Evolutionary conservation across 2,888 invertebrate genomes (phyloP).

Genomic region (Dicyrtoma fusca): DNA sequence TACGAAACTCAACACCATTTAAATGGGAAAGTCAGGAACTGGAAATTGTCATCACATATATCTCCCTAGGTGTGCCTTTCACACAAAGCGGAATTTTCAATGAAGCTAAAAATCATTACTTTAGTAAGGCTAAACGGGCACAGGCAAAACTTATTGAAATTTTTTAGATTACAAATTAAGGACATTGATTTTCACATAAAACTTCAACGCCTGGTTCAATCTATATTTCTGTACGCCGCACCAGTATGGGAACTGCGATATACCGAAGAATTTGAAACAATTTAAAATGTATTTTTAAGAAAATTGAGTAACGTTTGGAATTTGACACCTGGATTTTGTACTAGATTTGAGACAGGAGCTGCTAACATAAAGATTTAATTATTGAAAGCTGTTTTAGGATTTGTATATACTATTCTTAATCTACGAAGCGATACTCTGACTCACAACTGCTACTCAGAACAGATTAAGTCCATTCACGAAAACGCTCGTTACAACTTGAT

Average conservation of each 20-base stretch:
- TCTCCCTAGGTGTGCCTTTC: too few relatives aligned
- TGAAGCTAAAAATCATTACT: not conserved
- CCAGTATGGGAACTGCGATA: too few relatives aligned
- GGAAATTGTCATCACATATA: too few relatives aligned
- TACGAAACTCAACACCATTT: not conserved
- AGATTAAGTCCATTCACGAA: too few relatives aligned
- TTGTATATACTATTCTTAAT: not conserved
- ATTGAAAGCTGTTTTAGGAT: not conserved
- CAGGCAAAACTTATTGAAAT: not conserved
- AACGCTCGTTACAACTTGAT: too few relatives aligned
- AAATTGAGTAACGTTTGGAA: not conserved
- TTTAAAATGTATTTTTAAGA: conserved; percentile 10
- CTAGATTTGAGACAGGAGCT: too few relatives aligned
- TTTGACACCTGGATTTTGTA: not conserved
- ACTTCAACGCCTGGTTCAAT: too few relatives aligned
- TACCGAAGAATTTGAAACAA: too few relatives aligned
- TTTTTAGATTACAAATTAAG: not conserved
- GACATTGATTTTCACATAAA: not conserved
- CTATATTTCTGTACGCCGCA: too few relatives aligned
- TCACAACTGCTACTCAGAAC: too few relatives aligned
- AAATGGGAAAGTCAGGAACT: not conserved
- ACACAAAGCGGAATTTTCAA: conserved; percentile 1
- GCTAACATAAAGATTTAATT: not conserved
- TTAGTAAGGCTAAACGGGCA: not conserved
- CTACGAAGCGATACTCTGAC: too few relatives aligned